Percentiles rank a stretch among this genome's conserved stretches.
Conservation (phyloP, 2,113 vertebrate genomes). For the Colossoma macropomum region DNA sequence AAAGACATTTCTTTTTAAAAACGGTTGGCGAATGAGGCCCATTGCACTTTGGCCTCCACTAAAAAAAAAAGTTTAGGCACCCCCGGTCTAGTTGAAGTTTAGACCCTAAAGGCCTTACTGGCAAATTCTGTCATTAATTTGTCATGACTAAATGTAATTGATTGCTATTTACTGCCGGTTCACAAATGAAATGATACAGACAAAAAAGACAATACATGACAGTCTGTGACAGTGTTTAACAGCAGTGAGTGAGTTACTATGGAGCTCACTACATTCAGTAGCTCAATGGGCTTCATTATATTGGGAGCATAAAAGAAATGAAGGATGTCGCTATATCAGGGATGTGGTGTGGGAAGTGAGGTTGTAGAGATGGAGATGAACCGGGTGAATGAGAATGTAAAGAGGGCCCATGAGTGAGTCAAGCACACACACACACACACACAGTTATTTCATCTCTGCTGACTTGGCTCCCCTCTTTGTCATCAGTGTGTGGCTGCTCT, state of each 20-base stretch:
- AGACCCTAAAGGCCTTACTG: not conserved
- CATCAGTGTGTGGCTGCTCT: conserved; percentile 64
- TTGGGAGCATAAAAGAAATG: not conserved
- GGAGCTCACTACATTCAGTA: not conserved
- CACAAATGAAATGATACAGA: not conserved
- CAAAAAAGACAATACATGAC: not conserved
- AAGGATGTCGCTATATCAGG: not conserved
- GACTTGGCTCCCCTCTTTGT: conserved; percentile 79
- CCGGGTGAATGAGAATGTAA: conserved; percentile 19
- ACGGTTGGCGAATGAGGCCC: too few species aligned
- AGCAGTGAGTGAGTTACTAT: not conserved
- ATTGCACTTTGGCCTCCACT: too few species aligned
- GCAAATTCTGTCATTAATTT: not conserved
- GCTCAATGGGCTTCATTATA: not conserved
- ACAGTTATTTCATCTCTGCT: conserved; percentile 72
- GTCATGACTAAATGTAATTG: not conserved
- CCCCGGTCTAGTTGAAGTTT: not conserved
- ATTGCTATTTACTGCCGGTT: not conserved
- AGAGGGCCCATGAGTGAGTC: not conserved
- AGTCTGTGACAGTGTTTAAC: not conserved
- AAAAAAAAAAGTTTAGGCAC: too few species aligned
- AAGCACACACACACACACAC: not conserved
- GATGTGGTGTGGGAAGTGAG: not conserved
- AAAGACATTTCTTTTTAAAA: too few species aligned
- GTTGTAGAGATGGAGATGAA: not conserved